Base-by-base conservation (phyloP, 2,113 vertebrate genomes). In the Syngnathus typhle region DNA sequence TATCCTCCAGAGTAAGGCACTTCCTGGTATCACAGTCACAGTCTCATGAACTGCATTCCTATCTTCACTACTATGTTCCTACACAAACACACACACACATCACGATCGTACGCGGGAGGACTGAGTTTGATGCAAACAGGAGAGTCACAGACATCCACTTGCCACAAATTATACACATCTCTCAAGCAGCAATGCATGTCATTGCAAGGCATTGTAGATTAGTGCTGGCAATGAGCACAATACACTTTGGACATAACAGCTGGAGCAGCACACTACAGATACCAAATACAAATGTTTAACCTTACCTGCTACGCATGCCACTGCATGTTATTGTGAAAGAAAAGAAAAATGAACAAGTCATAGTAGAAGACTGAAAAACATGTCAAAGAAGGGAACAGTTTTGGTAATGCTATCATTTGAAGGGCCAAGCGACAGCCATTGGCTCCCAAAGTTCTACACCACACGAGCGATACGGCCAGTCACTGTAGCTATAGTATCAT, bases 31-130 rank as follows among this genome's bases (percentile, higher is more conserved):
- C 61, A 98, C 91, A 44, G 89, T 92, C 5, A 98, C 95, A 0
- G 94, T 95, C 77, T 99, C 97, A 68, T 98, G 96, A 67, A 98
- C 96, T 0, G 92, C 89, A 73, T 99, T 96, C 72, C 97, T 94
- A 0, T 94, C 88, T 36, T 86, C 91, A 60, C 80, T 87, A 77
- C 87, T 75, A 93, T 77, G 88, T 67, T 60, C 66, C 1, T 18
- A 44, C 15, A 65, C 19, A 36, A 7, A 43, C 8, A 19, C 43
- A 41, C 21, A 41, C 21, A 55, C 38, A 19, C 10, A 61, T 1
- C 37, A 0, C 0, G 0, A 36, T 54, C 60, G 32, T 2, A 32
- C 4, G 4, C 6, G 8, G 12, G 12, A 21, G 65, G 11, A 58
- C 39, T 44, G 52, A 59, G 37, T 60, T 72, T 44, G 64, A 67